phyloP scores from a whole-genome alignment of 2,888 invertebrate genomes.

The Julus scandinavius region DNA sequence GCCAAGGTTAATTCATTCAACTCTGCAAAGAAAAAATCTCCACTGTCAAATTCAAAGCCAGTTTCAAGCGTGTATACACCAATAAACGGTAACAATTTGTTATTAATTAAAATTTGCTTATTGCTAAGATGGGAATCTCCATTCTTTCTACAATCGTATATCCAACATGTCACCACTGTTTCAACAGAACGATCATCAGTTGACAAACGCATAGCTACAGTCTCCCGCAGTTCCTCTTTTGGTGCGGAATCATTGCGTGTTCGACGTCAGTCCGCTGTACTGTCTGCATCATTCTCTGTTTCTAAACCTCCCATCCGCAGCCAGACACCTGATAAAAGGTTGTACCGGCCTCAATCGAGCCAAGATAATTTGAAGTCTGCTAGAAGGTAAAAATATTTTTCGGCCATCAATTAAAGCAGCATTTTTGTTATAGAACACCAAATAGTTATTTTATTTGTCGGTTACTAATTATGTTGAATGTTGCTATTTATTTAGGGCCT shows the following conservation, averaged over 20 bases:
- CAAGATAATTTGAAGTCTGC: background rate
- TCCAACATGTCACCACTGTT: background rate
- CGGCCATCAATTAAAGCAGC: no score
- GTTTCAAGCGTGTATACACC: background rate
- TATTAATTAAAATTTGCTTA: background rate
- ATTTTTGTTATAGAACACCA: no score
- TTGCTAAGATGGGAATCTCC: background rate
- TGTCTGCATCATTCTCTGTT: background rate
- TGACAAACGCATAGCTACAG: background rate
- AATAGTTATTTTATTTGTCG: no score
- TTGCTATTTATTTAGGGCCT: no score
- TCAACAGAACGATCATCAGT: background rate
- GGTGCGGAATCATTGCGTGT: background rate
- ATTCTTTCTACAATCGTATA: background rate
- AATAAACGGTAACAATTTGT: background rate
- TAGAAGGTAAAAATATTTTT: background rate
- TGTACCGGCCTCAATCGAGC: background rate
- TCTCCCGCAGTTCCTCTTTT: background rate
- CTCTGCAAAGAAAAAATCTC: background rate
- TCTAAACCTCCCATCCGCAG: background rate
- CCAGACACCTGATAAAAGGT: background rate
- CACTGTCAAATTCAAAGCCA: background rate
- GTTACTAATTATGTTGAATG: no score
- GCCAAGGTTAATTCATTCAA: background rate
- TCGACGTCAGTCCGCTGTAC: background rate